phyloP scores from a whole-genome alignment of 2,888 invertebrate species.

The Mycalesis mineus region DNA sequence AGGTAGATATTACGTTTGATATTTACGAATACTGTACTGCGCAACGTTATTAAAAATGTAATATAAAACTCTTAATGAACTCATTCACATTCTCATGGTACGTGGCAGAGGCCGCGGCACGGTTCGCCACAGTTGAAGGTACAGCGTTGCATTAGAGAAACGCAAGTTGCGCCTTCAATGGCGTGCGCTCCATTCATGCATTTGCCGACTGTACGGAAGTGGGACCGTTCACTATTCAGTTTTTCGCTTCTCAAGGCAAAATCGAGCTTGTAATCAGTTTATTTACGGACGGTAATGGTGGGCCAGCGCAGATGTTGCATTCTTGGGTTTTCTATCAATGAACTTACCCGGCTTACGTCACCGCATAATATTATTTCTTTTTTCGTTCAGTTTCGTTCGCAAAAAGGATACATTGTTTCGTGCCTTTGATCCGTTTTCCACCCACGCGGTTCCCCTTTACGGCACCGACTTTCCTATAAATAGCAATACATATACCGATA shows the following conservation, averaged over 20 bases:
- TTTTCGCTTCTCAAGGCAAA: conserved; percentile 40
- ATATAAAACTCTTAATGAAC: conserved; percentile 49
- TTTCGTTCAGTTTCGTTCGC: conserved; percentile 7
- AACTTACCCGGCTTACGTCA: conserved; percentile 20
- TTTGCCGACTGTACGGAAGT: conserved; percentile 41
- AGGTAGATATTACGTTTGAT: too few species aligned
- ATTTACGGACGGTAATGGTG: conserved; percentile 20
- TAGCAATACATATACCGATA: conserved; percentile 50
- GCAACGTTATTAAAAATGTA: neutral
- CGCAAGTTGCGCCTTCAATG: conserved; percentile 46
- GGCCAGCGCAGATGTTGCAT: conserved; percentile 14
- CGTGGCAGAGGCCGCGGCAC: conserved; percentile 29
- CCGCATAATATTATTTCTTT: conserved; percentile 2
- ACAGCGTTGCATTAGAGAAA: conserved; percentile 50
- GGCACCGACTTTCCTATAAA: conserved; percentile 55
- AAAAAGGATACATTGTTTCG: conserved; percentile 16
- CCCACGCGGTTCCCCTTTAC: conserved; percentile 51
- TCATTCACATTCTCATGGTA: conserved; percentile 55
- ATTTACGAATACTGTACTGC: neutral
- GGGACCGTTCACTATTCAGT: conserved; percentile 46
- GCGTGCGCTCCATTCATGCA: conserved; percentile 60
- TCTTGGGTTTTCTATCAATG: conserved; percentile 23
- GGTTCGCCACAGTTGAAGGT: conserved; percentile 27
- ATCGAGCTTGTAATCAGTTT: conserved; percentile 22
- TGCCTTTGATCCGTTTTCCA: conserved; percentile 31